Conservation (phyloP, 2,797 vertebrate genomes). For the Parauchenoglanis punctatus region DNA sequence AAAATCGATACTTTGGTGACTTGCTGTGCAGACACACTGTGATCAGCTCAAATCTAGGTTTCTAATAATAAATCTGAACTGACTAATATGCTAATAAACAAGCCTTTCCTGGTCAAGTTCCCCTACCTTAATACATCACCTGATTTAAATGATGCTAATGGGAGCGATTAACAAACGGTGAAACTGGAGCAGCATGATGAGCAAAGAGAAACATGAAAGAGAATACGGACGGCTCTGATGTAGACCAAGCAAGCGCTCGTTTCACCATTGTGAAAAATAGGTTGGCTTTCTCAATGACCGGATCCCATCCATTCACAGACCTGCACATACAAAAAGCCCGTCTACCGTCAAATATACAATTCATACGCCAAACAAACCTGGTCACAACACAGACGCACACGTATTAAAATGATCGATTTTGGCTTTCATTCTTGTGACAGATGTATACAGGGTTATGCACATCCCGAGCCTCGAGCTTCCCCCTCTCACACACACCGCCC, state of each 20-base stretch:
- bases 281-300: slow-evolving; percentile 55
- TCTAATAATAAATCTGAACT: not conserved
- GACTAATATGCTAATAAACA: not conserved
- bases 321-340: slow-evolving; percentile 1
- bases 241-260: slow-evolving; percentile 16
- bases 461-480: not conserved
- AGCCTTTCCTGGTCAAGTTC: not conserved
- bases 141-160: slow-evolving; percentile 3
- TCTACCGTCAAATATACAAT: not conserved
- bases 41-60: not conserved
- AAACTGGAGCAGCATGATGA: slow-evolving; percentile 27
- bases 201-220: slow-evolving; percentile 48
- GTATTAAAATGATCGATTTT: not conserved
- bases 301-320: slow-evolving; percentile 51
- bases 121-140: not conserved
- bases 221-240: slow-evolving; percentile 44
- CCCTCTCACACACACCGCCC: slow-evolving; percentile 18
- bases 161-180: slow-evolving; percentile 20
- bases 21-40: not conserved
- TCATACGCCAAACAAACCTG: slow-evolving; percentile 1
- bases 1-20: not conserved
- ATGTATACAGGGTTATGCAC: slow-evolving; percentile 9
- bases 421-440: not conserved
- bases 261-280: slow-evolving; percentile 56
- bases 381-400: not conserved